Conservation (phyloP, 2,888 invertebrate species). For the Aleiodes leptofemur region DNA sequence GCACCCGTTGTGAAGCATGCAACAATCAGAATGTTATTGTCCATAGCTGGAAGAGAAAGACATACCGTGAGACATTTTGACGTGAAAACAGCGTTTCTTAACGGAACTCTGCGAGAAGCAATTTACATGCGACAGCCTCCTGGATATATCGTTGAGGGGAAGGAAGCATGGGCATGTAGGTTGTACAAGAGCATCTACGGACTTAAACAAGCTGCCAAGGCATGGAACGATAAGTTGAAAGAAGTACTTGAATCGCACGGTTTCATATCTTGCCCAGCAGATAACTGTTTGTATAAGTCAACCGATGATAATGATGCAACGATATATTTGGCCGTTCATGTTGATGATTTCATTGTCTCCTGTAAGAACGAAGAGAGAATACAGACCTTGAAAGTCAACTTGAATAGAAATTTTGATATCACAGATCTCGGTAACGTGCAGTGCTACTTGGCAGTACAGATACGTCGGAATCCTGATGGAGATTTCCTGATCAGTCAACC, state of each 20-base stretch:
- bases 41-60: no score
- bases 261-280: conserved; percentile 53
- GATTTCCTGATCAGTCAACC: conserved; percentile 30
- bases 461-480: conserved; percentile 26
- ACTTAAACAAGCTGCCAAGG: conserved; percentile 34
- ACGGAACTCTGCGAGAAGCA: no score
- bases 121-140: no score
- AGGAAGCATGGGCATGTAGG: no score
- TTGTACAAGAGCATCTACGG: conserved; percentile 58
- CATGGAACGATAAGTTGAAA: no score
- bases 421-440: conserved; percentile 47
- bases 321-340: conserved; percentile 45
- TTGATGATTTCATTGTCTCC: conserved; percentile 48
- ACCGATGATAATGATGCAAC: conserved; percentile 16
- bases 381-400: conserved; percentile 15
- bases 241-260: conserved; percentile 38
- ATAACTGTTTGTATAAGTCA: conserved; percentile 56
- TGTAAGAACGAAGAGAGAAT: conserved; percentile 6
- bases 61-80: no score
- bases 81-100: no score
- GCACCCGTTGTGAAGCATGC: background rate
- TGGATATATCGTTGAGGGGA: no score
- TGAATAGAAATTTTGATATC: conserved; percentile 45
- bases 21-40: background rate
- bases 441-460: conserved; percentile 47